phyloP scores from a whole-genome alignment of 2,888 invertebrate genomes.

The Cheilosia scutellata region DNA sequence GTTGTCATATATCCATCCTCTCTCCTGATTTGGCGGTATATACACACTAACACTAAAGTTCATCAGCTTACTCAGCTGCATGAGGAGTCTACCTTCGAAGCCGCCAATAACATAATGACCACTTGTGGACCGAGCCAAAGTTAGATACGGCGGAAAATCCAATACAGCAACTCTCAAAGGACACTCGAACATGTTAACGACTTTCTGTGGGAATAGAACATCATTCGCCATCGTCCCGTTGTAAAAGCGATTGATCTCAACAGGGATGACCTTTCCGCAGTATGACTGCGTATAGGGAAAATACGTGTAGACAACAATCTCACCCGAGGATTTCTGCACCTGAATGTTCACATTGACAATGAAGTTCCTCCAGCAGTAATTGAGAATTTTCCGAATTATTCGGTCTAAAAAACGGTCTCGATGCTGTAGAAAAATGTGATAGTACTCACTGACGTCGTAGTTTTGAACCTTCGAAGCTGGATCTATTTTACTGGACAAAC shows the following conservation, averaged over 20 bases:
- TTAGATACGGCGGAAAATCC: slow-evolving; percentile 77
- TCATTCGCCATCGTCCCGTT: slow-evolving; percentile 73
- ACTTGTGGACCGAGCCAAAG: slow-evolving; percentile 23
- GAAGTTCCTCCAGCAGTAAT: slow-evolving; percentile 80
- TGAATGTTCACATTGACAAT: slow-evolving; percentile 80
- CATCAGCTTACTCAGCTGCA: slow-evolving; percentile 75
- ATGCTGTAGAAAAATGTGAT: slow-evolving; percentile 79
- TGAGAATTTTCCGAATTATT: slow-evolving; percentile 79
- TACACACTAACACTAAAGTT: slow-evolving; percentile 77
- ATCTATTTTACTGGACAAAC: slow-evolving; percentile 76
- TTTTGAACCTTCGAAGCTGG: slow-evolving; percentile 77
- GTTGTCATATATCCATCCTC: slow-evolving; percentile 15
- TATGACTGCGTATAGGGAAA: slow-evolving; percentile 77
- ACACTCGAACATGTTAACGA: slow-evolving; percentile 78
- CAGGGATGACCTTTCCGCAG: slow-evolving; percentile 73
- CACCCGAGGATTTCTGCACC: slow-evolving; percentile 78
- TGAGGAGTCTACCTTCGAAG: slow-evolving; percentile 77
- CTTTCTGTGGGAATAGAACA: slow-evolving; percentile 77
- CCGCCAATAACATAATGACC: slow-evolving; percentile 54
- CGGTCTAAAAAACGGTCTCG: slow-evolving; percentile 69
- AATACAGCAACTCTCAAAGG: slow-evolving; percentile 74
- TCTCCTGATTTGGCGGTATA: slow-evolving; percentile 38
- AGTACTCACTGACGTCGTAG: slow-evolving; percentile 79
- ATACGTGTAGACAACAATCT: slow-evolving; percentile 80
- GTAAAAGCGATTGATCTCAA: slow-evolving; percentile 77